Evolutionary conservation across 2,888 invertebrate genomes (phyloP), one percentile per base, ranked within the genome.

Genomic region (Dryomyza anilis): DNA sequence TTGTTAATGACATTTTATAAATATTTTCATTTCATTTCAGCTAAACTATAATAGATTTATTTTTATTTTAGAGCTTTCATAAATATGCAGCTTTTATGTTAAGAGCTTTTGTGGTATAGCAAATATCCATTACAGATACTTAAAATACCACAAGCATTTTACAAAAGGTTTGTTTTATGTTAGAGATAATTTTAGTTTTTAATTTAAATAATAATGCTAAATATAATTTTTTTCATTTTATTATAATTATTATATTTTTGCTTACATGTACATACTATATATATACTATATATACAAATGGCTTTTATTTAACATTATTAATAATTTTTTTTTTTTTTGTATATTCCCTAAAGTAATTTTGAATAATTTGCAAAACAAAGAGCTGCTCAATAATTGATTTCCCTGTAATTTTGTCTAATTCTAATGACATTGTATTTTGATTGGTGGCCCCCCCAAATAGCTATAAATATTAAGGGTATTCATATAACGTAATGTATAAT

Each of bases 101-200:
- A 7, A 8, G 7, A 19, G 16, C 53, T 53, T 53, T 53, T 29
- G 45, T 27, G 57, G 25, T 25, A 30, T 12, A 33, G 27, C 25
- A 57, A 57, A 8, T 57, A 57, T 57, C 43, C 57, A 45, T 14
- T 57, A 57, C 57, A 57, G 57, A 45, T 45, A 57, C 45, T 27
- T 27, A n/a, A 27, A 25, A n/a, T 25, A 14, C 57, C 27, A 43
- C n/a, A 43, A 43, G 43, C 43, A 16, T 43, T 16, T 16, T 43
- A 19, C 43, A 57, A 57, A 21, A 57, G 57, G 57, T 60, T 60
- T 50, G 48, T 50, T 30, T 19, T 30, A 21, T 30, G n/a, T 21
- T 19, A 19, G 7, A 50, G n/a, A 16, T 43, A 16, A 43, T 16
- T 43, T 16, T 43, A 43, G 43, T 43, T 43, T 33, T 43, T 43